Evolutionary conservation across 2,113 vertebrate species (phyloP).

Genomic region (Patagioenas fasciata): DNA sequence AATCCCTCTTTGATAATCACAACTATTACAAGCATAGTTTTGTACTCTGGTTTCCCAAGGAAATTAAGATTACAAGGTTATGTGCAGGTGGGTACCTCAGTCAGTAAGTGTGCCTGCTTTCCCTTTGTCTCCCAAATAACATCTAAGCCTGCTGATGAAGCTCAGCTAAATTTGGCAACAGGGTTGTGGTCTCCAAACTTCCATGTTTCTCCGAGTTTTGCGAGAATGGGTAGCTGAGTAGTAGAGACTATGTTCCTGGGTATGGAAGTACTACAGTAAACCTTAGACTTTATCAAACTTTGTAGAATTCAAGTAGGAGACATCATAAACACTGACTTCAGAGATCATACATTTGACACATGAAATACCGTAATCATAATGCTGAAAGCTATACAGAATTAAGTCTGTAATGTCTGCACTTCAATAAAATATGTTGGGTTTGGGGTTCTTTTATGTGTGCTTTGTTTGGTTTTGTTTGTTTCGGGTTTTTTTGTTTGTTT

Average conservation of each 20-base stretch:
- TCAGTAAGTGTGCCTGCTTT: background rate
- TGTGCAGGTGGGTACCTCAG: fast-evolving
- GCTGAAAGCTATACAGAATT: background rate
- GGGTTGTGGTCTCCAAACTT: background rate
- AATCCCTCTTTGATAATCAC: background rate
- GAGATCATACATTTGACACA: background rate
- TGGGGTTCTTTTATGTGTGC: too few species aligned
- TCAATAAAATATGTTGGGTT: background rate
- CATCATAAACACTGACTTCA: background rate
- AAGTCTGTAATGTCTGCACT: background rate
- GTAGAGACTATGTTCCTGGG: background rate
- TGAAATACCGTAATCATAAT: background rate
- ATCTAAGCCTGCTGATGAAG: background rate
- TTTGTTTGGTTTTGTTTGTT: too few species aligned
- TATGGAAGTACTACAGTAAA: background rate
- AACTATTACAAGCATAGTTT: background rate
- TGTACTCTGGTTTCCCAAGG: background rate
- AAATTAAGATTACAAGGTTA: background rate
- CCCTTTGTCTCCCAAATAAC: background rate
- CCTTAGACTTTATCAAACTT: background rate
- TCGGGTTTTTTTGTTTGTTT: too few species aligned
- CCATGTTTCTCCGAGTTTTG: background rate
- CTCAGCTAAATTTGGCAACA: background rate
- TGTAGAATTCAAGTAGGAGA: background rate
- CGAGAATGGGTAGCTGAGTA: background rate